Evolutionary conservation across 2,113 vertebrate species (phyloP).

Genomic region (Brachyistius frenatus): DNA sequence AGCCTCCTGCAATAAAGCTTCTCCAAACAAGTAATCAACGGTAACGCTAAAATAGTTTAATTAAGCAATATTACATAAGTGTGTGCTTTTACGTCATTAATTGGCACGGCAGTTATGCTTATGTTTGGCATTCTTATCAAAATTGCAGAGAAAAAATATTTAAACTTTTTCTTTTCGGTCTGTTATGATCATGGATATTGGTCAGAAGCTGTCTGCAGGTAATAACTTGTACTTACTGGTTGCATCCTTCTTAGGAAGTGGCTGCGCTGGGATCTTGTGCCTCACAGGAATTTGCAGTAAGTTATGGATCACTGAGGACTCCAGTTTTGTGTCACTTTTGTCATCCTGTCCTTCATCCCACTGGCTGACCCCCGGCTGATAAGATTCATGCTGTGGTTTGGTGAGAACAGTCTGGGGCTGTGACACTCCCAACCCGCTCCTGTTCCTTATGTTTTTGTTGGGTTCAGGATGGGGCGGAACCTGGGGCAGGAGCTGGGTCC

Average conservation of each 20-base stretch:
- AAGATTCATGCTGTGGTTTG: background rate
- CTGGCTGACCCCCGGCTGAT: background rate
- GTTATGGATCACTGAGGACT: conserved; percentile 24
- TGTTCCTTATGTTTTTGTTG: conserved; percentile 12
- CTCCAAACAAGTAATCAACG: no score
- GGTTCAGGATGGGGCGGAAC: conserved; percentile 6
- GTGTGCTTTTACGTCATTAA: no score
- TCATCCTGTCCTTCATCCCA: conserved; percentile 25
- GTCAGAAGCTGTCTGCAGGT: no score
- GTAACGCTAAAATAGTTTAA: no score
- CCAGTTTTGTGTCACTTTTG: conserved; percentile 4
- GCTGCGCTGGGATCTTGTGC: conserved; percentile 64
- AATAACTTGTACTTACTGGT: conserved; percentile 62
- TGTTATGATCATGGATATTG: no score
- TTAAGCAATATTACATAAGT: no score
- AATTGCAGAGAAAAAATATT: no score
- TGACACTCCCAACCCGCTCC: background rate
- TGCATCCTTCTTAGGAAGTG: conserved; percentile 32
- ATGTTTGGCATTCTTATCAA: no score
- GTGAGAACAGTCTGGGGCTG: background rate
- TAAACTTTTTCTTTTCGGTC: no score
- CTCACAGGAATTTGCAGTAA: conserved; percentile 29
- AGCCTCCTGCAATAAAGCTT: no score
- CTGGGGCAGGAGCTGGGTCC: background rate
- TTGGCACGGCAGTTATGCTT: no score